These are phyloP conservation scores for Heteromurus nitidus DNA, from an alignment of 2,888 invertebrate species.

Conservation along the genomic window DNA sequence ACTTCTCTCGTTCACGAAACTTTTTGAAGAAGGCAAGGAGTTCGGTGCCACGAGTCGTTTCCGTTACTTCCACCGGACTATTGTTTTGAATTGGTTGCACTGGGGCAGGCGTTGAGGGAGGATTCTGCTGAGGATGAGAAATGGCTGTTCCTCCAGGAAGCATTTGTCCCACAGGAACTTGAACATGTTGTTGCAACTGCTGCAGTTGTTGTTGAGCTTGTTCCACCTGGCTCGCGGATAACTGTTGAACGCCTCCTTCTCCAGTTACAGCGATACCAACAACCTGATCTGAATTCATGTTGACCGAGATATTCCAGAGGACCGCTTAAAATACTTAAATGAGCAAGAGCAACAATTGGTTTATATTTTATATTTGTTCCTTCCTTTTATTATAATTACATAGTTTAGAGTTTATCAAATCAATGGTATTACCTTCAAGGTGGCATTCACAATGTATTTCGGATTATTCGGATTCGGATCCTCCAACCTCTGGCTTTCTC, in stretches of 20 bases:
- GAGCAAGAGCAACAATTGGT: too few relatives aligned
- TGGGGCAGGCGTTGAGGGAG: slow-evolving; percentile 17
- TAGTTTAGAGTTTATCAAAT: too few relatives aligned
- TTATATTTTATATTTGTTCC: too few relatives aligned
- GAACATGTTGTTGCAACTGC: slow-evolving; percentile 23
- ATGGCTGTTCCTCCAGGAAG: slow-evolving; percentile 35
- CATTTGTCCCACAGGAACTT: slow-evolving; percentile 21
- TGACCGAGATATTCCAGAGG: too few relatives aligned
- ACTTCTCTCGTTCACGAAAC: slow-evolving; percentile 79
- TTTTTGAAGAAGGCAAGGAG: slow-evolving; percentile 76
- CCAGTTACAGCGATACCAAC: background rate
- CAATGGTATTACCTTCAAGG: too few relatives aligned
- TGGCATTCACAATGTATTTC: too few relatives aligned
- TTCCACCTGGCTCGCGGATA: background rate
- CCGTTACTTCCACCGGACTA: slow-evolving; percentile 76
- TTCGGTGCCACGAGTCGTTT: slow-evolving; percentile 76
- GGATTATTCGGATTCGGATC: too few relatives aligned
- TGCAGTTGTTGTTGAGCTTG: slow-evolving; percentile 27
- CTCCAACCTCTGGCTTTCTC: too few relatives aligned
- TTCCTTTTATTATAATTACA: too few relatives aligned
- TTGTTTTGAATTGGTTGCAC: slow-evolving; percentile 41
- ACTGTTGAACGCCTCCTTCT: background rate
- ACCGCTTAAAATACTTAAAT: too few relatives aligned
- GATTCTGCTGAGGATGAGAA: slow-evolving; percentile 4
- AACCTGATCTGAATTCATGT: slow-evolving; percentile 5